A percentile compares a stretch with the other conserved stretches of the same genome.
These are phyloP conservation scores for Junonia oenone DNA, from an alignment of 2,888 invertebrate genomes.

Conservation along the genomic window DNA sequence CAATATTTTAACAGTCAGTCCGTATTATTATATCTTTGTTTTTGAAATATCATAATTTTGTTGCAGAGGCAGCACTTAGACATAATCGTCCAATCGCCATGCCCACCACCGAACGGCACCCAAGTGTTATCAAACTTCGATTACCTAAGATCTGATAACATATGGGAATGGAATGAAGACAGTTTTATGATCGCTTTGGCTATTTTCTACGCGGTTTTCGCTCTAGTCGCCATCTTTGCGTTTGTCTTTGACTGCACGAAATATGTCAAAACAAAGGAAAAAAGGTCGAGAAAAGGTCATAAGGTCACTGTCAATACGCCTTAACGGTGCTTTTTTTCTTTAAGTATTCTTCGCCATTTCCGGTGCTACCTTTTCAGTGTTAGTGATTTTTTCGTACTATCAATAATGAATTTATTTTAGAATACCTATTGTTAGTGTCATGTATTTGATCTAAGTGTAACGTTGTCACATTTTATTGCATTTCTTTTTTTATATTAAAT, in stretches of 20 bases:
- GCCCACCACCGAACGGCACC: conserved; percentile 89
- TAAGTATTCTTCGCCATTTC: conserved; percentile 4
- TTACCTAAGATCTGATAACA: conserved; percentile 52
- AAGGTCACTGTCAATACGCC: conserved; percentile 82
- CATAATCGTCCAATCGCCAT: conserved; percentile 90
- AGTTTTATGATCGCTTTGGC: conserved; percentile 81
- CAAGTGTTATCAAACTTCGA: conserved; percentile 80
- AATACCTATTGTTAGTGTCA: background rate
- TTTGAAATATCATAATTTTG: background rate
- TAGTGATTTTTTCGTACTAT: conserved; percentile 14
- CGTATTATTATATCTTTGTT: no score
- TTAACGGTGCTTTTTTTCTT: conserved; percentile 36
- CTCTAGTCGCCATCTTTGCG: conserved; percentile 79
- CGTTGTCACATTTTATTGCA: conserved; percentile 15
- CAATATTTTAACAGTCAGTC: no score
- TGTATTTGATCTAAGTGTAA: background rate
- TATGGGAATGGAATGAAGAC: conserved; percentile 75
- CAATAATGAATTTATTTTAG: conserved; percentile 4
- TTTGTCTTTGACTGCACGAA: conserved; percentile 81
- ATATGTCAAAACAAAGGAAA: conserved; percentile 73
- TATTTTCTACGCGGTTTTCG: conserved; percentile 81
- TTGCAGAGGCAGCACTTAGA: conserved; percentile 90
- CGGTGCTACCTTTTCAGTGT: conserved; percentile 25
- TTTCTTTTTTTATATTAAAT: background rate
- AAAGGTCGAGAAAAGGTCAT: conserved; percentile 67